Evolutionary conservation across 2,888 invertebrate species (phyloP).

Genomic region (Cremastinae sp.): DNA sequence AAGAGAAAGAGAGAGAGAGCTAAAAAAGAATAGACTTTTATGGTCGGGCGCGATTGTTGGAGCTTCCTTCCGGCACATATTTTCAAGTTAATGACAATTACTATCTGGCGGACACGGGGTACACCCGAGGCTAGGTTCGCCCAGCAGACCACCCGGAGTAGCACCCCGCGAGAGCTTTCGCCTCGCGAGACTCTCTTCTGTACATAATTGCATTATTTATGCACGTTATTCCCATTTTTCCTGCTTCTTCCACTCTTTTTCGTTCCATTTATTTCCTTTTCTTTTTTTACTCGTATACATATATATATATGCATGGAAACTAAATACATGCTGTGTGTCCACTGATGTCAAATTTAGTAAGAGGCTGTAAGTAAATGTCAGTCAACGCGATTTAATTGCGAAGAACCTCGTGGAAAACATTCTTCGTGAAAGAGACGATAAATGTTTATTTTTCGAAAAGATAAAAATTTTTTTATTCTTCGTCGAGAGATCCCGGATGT

Average conservation of each 20-base stretch:
- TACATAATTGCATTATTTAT: conserved; percentile 71
- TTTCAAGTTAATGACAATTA: conserved; percentile 74
- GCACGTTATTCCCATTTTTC: conserved; percentile 53
- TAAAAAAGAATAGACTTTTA: conserved; percentile 53
- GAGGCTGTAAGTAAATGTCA: background rate
- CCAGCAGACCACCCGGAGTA: conserved; percentile 7
- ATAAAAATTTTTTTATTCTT: too few species aligned
- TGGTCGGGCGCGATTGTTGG: conserved; percentile 65
- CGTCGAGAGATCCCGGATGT: too few species aligned
- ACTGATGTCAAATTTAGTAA: conserved; percentile 1
- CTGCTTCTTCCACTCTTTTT: conserved; percentile 38
- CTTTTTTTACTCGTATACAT: conserved; percentile 26
- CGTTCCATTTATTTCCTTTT: conserved; percentile 27
- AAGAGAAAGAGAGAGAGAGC: conserved; percentile 44
- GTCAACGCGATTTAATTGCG: too few species aligned
- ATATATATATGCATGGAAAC: too few species aligned
- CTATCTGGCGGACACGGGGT: conserved; percentile 69
- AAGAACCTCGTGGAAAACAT: too few species aligned
- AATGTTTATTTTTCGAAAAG: too few species aligned
- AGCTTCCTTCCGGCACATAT: conserved; percentile 74
- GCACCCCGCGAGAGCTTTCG: background rate
- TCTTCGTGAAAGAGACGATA: too few species aligned
- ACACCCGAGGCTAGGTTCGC: conserved; percentile 42
- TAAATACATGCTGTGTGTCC: conserved; percentile 44
- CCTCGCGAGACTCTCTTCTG: conserved; percentile 42